A percentile compares a stretch with the other conserved stretches of the same genome.
Conservation (phyloP, 2,888 invertebrate species). For the Lepidochitona cinerea region DNA sequence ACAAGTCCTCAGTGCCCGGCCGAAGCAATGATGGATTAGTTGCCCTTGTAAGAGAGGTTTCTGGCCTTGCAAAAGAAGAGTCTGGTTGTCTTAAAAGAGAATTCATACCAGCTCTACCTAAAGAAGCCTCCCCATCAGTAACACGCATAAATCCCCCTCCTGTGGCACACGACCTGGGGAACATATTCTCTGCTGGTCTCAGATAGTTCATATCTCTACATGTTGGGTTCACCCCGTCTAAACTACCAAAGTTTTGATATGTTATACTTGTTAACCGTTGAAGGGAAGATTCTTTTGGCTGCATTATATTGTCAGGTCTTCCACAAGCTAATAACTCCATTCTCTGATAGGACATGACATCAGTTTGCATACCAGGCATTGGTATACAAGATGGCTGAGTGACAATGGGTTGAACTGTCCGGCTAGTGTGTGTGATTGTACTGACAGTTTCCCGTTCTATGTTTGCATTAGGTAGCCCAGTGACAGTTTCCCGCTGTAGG, state of each 20-base stretch:
- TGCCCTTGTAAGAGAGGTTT: conserved; percentile 41
- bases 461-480: background rate
- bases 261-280: conserved; percentile 4
- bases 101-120: conserved; percentile 44
- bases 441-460: background rate
- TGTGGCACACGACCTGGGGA: conserved; percentile 29
- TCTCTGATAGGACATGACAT: conserved; percentile 49
- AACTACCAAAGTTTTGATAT: conserved; percentile 7
- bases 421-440: background rate
- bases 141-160: conserved; percentile 50
- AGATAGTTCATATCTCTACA: conserved; percentile 33
- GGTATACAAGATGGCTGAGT: background rate
- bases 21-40: conserved; percentile 46
- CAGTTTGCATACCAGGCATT: conserved; percentile 1
- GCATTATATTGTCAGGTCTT: conserved; percentile 33
- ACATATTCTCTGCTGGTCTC: conserved; percentile 32
- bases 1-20: conserved; percentile 54
- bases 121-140: conserved; percentile 55
- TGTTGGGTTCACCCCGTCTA: conserved; percentile 31
- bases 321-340: conserved; percentile 53
- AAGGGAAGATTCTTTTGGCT: conserved; percentile 1
- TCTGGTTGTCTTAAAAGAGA: conserved; percentile 14
- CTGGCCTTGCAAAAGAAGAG: conserved; percentile 47
- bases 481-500: background rate
- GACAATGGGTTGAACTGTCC: background rate